Base-by-base conservation (phyloP, 2,888 invertebrate genomes). In the Plagiodera versicolora region DNA sequence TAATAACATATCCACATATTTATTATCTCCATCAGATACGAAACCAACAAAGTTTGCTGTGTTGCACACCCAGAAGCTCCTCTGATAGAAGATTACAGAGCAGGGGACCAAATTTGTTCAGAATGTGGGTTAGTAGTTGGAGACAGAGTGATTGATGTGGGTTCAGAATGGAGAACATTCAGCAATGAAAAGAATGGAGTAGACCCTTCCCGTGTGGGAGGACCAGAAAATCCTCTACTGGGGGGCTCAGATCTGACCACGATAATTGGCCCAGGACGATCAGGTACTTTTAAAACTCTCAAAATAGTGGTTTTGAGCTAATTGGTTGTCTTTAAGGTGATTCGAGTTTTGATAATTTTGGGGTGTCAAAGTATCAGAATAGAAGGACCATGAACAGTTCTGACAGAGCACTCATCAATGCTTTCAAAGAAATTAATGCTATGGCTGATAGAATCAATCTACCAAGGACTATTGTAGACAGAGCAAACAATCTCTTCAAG, bases 41-140 rank as follows among this genome's bases (percentile, higher is more conserved):
- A 82, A 82, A 76, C 85, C 46, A 92, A 92, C 78, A 91, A 88
- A 81, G 90, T 94, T 72, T 91, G 91, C 77, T 97, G 97, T 79
- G 91, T 90, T 80, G 89, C 92, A 65, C 99, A 99, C 83, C 99
- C 99, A 66, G 95, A 97, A 79, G 94, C 97, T 14, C 89, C 91
- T 50, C 86, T 99, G 54, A 94, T 99, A 73, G 99, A 99, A 81
- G 99, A 99, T 81, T 97, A 98, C 80, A 87, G 98, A 75, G 97
- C 97, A 66, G 99, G 99, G 32, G 99, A 99, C 83, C 94, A 97
- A 87, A 96, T 99, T 74, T 99, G 99, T 80, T 94, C 98, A 24
- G 96, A 97, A 83, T 99, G 99, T 84, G 99, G 99, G n/a, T 86
- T 99, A 61, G 99, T 99, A 52, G 98, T 99, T 19, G 99, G 99